Evolutionary conservation across 2,888 invertebrate genomes (phyloP).

Genomic region (Pyrrhosoma nymphula): DNA sequence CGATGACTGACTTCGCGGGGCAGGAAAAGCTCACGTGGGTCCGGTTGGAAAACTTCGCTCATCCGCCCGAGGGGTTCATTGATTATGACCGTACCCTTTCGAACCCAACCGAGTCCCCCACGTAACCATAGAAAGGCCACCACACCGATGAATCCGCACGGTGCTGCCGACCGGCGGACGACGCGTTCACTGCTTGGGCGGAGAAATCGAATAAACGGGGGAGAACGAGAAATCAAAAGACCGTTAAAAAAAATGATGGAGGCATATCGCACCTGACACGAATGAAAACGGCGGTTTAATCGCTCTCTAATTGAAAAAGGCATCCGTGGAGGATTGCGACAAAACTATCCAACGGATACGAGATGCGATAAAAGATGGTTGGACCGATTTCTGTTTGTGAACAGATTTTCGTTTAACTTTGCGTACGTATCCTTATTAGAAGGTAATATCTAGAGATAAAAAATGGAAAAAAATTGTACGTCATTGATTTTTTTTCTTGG

Average conservation of each 20-base stretch:
- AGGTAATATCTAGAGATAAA: no score
- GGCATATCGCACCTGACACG: not conserved
- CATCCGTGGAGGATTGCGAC: not conserved
- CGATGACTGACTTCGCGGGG: not conserved
- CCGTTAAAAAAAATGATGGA: not conserved
- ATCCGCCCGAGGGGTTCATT: constrained; percentile 42
- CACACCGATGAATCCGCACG: not conserved
- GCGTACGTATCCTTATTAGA: no score
- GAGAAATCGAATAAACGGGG: not conserved
- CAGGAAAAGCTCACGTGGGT: no score
- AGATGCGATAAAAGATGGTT: no score
- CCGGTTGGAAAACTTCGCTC: no score
- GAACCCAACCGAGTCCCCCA: not conserved
- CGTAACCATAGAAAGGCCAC: not conserved
- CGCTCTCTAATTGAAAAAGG: not conserved
- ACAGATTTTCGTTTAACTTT: no score
- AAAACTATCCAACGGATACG: not conserved
- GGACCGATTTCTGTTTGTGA: no score
- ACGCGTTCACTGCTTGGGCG: not conserved
- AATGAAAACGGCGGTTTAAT: not conserved
- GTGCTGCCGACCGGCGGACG: constrained; percentile 20
- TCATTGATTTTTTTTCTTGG: no score
- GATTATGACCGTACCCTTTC: constrained; percentile 23
- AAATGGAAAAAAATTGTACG: no score
- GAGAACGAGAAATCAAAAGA: no score